Percentiles rank a stretch among this genome's conserved stretches.
phyloP scores from a whole-genome alignment of 2,113 vertebrate genomes.

The Ailurus styani region DNA sequence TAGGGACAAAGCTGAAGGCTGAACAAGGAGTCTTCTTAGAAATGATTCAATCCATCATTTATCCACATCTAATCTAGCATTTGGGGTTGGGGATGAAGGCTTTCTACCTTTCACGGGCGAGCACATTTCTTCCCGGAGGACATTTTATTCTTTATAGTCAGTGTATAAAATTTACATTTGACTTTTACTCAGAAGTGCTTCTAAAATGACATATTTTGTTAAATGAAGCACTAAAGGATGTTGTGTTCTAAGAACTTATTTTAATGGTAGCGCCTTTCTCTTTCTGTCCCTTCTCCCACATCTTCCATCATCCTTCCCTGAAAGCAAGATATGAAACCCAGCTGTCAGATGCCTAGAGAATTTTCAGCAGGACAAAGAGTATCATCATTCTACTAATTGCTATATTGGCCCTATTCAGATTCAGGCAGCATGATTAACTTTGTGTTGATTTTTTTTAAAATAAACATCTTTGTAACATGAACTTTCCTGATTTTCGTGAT shows the following conservation, averaged over 20 bases:
- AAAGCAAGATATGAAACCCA: neutral
- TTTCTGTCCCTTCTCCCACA: neutral
- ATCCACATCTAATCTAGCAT: conserved; percentile 37
- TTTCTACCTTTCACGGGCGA: conserved; percentile 62
- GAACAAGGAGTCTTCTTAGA: conserved; percentile 6
- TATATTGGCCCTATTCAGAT: neutral
- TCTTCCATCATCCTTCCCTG: neutral
- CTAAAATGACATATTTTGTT: conserved; percentile 59
- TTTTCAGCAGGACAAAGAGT: neutral
- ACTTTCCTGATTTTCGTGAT: neutral
- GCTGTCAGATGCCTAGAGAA: neutral
- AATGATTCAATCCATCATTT: conserved; percentile 30
- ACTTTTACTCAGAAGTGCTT: conserved; percentile 56
- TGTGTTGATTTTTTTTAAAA: neutral
- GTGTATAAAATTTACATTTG: conserved; percentile 67
- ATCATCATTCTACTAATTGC: neutral
- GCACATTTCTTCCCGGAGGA: conserved; percentile 48
- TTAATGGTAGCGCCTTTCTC: neutral
- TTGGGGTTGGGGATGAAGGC: conserved; percentile 14
- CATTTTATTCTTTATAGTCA: conserved; percentile 49
- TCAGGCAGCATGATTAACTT: neutral
- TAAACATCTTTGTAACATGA: neutral
- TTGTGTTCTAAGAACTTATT: conserved; percentile 32
- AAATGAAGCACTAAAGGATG: conserved; percentile 50
- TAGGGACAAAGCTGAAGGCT: conserved; percentile 8